A percentile compares a stretch with the other conserved stretches of the same genome.
Evolutionary conservation across 2,888 invertebrate species (phyloP).

Genomic region (Celastrina argiolus): DNA sequence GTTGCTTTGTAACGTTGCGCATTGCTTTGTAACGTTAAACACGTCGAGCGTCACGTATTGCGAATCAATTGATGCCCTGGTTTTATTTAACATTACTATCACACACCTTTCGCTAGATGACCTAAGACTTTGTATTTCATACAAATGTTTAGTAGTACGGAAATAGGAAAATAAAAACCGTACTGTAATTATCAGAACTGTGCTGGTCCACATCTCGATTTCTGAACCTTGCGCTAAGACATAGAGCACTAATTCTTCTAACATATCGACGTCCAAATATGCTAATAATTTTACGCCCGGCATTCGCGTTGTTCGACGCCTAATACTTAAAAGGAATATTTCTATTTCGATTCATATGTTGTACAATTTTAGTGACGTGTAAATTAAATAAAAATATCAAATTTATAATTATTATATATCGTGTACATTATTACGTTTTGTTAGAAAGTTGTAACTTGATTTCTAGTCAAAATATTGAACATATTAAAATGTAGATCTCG

Average conservation of each 20-base stretch:
- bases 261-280: slow-evolving; percentile 9
- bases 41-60: too few relatives aligned
- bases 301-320: slow-evolving; percentile 15
- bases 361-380: slow-evolving; percentile 72
- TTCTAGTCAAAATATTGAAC: slow-evolving; percentile 79
- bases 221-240: background rate
- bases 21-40: too few relatives aligned
- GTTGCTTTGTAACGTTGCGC: too few relatives aligned
- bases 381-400: slow-evolving; percentile 52
- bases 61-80: too few relatives aligned
- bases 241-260: background rate
- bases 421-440: slow-evolving; percentile 73
- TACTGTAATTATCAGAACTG: background rate
- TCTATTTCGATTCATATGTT: slow-evolving; percentile 68
- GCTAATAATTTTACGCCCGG: slow-evolving; percentile 3
- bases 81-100: too few relatives aligned
- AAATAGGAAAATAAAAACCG: background rate
- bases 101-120: too few relatives aligned
- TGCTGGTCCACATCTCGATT: background rate
- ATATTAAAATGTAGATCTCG: slow-evolving; percentile 74
- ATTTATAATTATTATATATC: slow-evolving; percentile 44
- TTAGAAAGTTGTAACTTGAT: slow-evolving; percentile 75
- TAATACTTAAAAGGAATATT: slow-evolving; percentile 29
- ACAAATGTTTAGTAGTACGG: too few relatives aligned
- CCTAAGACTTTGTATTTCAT: too few relatives aligned